These are phyloP conservation scores for Phthorimaea operculella DNA, from an alignment of 1,140 invertebrate genomes.

Conservation along the genomic window DNA sequence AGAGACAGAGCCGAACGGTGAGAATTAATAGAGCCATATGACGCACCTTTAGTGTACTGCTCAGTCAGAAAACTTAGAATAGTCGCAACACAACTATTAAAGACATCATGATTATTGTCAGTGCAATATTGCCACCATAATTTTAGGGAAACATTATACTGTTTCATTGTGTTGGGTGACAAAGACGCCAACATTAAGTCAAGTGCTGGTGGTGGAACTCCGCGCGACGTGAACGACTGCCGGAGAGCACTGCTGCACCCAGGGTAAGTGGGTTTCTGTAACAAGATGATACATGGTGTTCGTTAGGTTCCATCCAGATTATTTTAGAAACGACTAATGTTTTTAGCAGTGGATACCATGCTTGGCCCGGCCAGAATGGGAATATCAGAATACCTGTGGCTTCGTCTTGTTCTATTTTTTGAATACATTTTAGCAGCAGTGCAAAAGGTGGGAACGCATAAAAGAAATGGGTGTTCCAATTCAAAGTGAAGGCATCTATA, in stretches of 20 bases:
- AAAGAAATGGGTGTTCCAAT: conserved; percentile 4
- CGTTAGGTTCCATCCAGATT: neutral
- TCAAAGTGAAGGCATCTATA: conserved; percentile 1
- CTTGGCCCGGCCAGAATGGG: neutral
- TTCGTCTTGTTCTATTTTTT: neutral
- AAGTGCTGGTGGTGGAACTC: neutral
- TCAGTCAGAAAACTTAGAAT: neutral
- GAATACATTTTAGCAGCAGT: neutral
- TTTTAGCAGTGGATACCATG: neutral
- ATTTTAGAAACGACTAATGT: neutral
- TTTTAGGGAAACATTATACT: conserved; percentile 3
- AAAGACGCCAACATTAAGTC: conserved; percentile 1
- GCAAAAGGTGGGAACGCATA: conserved; percentile 8
- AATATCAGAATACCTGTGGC: neutral
- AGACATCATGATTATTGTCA: neutral
- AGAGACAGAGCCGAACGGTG: conserved; percentile 4
- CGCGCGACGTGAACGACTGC: neutral
- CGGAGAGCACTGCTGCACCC: neutral
- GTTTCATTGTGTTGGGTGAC: neutral
- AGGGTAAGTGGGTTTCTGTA: conserved; percentile 2
- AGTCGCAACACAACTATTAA: neutral
- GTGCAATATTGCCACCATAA: conserved; percentile 2
- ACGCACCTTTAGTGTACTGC: conserved; percentile 1
- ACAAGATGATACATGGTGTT: neutral
- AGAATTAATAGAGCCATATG: neutral